phyloP scores from a whole-genome alignment of 2,888 invertebrate species.

The Cacoxenus indagator region DNA sequence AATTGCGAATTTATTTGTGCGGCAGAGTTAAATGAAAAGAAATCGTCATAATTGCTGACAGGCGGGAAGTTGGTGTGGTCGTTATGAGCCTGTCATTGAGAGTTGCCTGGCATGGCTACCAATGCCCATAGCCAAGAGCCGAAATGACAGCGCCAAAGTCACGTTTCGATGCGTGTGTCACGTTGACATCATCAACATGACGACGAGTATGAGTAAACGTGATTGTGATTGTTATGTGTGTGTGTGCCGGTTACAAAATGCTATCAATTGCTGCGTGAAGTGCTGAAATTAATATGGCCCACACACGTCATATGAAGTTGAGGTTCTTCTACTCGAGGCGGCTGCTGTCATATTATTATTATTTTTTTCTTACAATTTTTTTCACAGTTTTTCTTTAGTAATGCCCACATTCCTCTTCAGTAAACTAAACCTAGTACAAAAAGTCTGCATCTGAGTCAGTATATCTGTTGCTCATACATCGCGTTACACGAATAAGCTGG shows the following conservation, averaged over 20 bases:
- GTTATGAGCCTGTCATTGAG: too few species aligned
- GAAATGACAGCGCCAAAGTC: not conserved
- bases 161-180: slow-evolving; percentile 2
- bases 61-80: not conserved
- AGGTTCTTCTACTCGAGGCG: too few species aligned
- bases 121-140: too few species aligned
- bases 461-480: not conserved
- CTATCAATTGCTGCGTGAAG: slow-evolving; percentile 25
- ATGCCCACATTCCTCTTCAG: too few species aligned
- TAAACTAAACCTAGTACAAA: too few species aligned
- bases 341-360: too few species aligned
- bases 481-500: not conserved
- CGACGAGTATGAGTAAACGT: not conserved
- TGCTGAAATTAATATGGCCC: slow-evolving; percentile 52
- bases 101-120: too few species aligned
- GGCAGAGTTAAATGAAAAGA: not conserved
- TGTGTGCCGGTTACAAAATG: not conserved
- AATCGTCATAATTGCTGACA: not conserved
- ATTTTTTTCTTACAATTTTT: too few species aligned
- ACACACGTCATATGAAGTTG: too few species aligned
- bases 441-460: not conserved
- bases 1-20: not conserved
- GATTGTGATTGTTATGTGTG: not conserved
- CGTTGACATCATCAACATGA: slow-evolving; percentile 5
- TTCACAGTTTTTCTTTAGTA: too few species aligned